Percentiles rank a stretch among this genome's conserved stretches.
Evolutionary conservation across 92 coral and sea anemone genomes (phyloP).

Genomic region (Phymanthus crucifer): DNA sequence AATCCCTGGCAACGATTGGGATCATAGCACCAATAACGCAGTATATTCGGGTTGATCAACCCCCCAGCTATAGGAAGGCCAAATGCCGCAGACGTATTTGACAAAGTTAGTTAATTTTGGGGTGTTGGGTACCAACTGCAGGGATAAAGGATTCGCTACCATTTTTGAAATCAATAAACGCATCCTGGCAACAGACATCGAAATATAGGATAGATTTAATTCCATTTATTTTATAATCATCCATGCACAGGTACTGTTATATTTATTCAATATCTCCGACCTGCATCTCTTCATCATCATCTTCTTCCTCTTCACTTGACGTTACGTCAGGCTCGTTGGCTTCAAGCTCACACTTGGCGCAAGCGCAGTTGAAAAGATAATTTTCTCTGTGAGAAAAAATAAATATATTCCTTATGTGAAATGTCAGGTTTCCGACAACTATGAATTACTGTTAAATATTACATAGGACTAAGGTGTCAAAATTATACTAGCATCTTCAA

Average conservation of each 20-base stretch:
- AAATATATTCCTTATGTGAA: neutral
- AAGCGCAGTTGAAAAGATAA: conserved; percentile 66
- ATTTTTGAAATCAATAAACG: neutral
- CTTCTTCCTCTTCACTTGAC: conserved; percentile 79
- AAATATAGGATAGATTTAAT: neutral
- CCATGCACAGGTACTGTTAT: neutral
- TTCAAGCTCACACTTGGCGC: conserved; percentile 72
- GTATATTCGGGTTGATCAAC: no score
- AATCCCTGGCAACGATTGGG: no score
- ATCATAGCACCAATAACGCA: no score
- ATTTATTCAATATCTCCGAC: neutral
- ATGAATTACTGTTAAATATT: no score
- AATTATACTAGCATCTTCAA: no score
- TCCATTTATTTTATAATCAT: neutral
- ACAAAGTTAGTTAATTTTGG: no score
- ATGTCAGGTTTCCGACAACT: neutral
- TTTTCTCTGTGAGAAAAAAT: conserved; percentile 55
- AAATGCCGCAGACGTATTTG: no score
- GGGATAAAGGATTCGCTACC: neutral
- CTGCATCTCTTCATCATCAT: conserved; percentile 53
- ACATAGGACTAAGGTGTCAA: no score
- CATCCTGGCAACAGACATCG: neutral
- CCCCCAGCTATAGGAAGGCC: no score
- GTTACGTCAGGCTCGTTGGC: conserved; percentile 73
- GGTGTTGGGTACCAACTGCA: neutral